Percentiles rank a stretch among this genome's conserved stretches.
Evolutionary conservation across 2,797 vertebrate genomes (phyloP).

Genomic region (Rallus crepitans): DNA sequence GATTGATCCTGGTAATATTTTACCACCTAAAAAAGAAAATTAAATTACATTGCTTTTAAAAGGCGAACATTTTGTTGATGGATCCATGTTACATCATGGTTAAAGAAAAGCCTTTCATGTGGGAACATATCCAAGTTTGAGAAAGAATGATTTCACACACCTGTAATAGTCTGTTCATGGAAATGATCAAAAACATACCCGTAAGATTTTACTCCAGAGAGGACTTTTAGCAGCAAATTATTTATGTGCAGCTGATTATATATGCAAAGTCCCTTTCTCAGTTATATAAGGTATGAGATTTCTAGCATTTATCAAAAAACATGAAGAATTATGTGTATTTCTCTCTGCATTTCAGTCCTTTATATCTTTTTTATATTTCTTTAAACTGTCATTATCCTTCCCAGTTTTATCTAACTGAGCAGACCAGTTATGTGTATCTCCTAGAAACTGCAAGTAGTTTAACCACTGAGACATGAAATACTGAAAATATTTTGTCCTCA

Average conservation of each 20-base stretch:
- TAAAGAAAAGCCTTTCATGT: neutral
- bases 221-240: neutral
- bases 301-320: neutral
- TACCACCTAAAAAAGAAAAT: neutral
- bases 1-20: neutral
- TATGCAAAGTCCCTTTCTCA: neutral
- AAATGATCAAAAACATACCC: neutral
- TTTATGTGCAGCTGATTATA: neutral
- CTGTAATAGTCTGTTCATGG: neutral
- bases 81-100: neutral
- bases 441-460: neutral
- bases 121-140: neutral
- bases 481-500: neutral
- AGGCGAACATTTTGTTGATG: neutral
- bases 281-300: neutral
- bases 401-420: neutral
- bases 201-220: neutral
- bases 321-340: neutral
- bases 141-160: neutral
- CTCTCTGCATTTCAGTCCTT: neutral
- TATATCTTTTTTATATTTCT: neutral
- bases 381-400: neutral
- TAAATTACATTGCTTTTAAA: neutral
- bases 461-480: neutral
- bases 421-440: neutral